Evolutionary conservation across 2,797 vertebrate species (phyloP).

Genomic region (Chanos chanos): DNA sequence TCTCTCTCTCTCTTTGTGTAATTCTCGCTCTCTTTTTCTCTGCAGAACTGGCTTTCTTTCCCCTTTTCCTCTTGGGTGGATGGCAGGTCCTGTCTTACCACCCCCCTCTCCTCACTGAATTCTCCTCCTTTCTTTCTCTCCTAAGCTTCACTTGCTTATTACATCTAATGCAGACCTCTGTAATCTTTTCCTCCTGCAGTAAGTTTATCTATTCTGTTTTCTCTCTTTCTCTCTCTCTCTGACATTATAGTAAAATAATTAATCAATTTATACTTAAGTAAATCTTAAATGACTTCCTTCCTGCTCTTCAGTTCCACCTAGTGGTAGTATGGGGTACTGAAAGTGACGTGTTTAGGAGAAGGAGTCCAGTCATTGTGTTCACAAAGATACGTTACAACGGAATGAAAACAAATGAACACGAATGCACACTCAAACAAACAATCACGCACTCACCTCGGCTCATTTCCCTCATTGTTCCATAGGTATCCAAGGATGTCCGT

Average conservation of each 20-base stretch:
- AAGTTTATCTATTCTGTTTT: constrained; percentile 22
- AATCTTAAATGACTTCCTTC: background rate
- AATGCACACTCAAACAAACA: too few species aligned
- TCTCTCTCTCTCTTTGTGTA: constrained; percentile 3
- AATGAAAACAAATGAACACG: too few species aligned
- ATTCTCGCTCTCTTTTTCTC: constrained; percentile 43
- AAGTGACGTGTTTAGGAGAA: too few species aligned
- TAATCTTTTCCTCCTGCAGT: constrained; percentile 21
- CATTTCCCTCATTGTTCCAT: background rate
- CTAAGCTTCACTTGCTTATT: constrained; percentile 31
- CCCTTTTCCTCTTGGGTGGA: constrained; percentile 57
- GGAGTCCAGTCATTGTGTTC: too few species aligned
- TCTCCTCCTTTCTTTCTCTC: constrained; percentile 31
- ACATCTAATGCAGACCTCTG: constrained; percentile 23
- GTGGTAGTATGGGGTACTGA: too few species aligned
- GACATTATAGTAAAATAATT: too few species aligned
- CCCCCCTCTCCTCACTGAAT: constrained; percentile 37
- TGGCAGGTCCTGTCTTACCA: constrained; percentile 44
- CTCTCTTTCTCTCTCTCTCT: background rate
- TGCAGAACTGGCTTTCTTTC: constrained; percentile 52
- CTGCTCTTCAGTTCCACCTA: too few species aligned
- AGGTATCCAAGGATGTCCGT: constrained; percentile 94
- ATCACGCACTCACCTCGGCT: too few species aligned
- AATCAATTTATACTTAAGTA: background rate
- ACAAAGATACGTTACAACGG: too few species aligned